Base-by-base conservation (phyloP, 2,888 invertebrate species). In the Fragum fragum region DNA sequence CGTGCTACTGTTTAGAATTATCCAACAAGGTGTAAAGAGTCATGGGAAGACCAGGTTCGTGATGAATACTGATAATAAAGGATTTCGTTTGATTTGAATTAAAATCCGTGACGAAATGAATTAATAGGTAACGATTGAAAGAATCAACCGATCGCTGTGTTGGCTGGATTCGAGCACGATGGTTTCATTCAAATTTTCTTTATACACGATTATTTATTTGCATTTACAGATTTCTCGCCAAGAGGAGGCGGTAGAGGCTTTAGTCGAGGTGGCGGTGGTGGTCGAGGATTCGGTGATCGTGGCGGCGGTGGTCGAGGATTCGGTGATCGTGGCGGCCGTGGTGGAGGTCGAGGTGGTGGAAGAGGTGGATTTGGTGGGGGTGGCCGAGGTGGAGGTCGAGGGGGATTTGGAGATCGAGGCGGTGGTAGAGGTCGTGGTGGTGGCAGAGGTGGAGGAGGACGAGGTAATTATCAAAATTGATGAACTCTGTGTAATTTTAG, bases 221-320 rank as follows among this genome's bases (percentile, higher is more conserved):
- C 39, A 14, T 52, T 79, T 83, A 26, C 70, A 84, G 84, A 73
- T n/a, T 84, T 84, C 66, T 77, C 81, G 47, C 84, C 84, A 26
- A 36, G 85, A 55, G 85, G 79, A 26, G 72, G 73, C 28, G 73
- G 79, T 18, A 42, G 77, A 55, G 70, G 76, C 7, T 70, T 81
- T 16, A n/a, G 59, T 1, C 26, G 75, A 23, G 74, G 68, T 36
- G 28, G 59, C 32, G 21, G 21, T 7, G 63, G 63, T 1, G 66
- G 42, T 1, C 18, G 66, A 16, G 66, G 66, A 1, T 23, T 71
- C 39, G 68, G 66, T 26, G 59, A 71, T n/a, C 52, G 76, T 11
- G 73, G 71, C 28, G 72, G 77, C 6, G 42, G 57, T 21, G 52
- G 81, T 14, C 59, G 32, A 14, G 23, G 76, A 29, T 71, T 68